A percentile compares a stretch with the other conserved stretches of the same genome.
Evolutionary conservation across 2,888 invertebrate genomes (phyloP).

Genomic region (Lasioglossum leucozonium): DNA sequence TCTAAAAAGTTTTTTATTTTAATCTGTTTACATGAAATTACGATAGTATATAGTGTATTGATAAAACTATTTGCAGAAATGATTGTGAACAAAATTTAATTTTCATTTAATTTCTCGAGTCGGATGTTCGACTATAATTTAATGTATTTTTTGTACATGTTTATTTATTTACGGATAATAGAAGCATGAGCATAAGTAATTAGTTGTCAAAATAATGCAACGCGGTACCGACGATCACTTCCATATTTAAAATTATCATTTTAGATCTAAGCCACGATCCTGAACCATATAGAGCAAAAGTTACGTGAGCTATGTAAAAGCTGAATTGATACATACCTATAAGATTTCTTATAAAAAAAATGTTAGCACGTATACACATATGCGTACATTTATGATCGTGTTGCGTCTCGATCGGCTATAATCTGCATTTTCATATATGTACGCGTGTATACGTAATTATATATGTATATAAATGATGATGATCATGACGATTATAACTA

Average conservation of each 20-base stretch:
- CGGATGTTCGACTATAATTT: slow-evolving; percentile 11
- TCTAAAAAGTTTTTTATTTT: no score
- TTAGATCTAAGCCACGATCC: slow-evolving; percentile 52
- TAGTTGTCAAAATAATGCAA: slow-evolving; percentile 45
- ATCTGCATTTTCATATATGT: slow-evolving; percentile 55
- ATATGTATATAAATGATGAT: slow-evolving; percentile 76
- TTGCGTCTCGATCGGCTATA: slow-evolving; percentile 22
- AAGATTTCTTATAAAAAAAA: slow-evolving; percentile 67
- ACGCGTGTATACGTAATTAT: slow-evolving; percentile 70
- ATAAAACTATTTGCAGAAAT: background rate
- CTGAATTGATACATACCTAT: slow-evolving; percentile 64
- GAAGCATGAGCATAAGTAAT: background rate
- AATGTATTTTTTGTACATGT: background rate
- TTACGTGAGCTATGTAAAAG: slow-evolving; percentile 37
- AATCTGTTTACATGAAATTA: background rate
- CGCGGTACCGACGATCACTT: slow-evolving; percentile 64
- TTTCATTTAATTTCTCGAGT: background rate
- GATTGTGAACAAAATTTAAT: background rate
- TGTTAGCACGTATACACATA: slow-evolving; percentile 69
- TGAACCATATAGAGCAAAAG: slow-evolving; percentile 43
- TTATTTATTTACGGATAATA: background rate
- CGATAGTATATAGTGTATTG: background rate
- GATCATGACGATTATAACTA: slow-evolving; percentile 76
- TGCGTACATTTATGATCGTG: slow-evolving; percentile 65
- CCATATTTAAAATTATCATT: slow-evolving; percentile 48